Base-by-base conservation (phyloP, 2,888 invertebrate species). In the Dione juno region DNA sequence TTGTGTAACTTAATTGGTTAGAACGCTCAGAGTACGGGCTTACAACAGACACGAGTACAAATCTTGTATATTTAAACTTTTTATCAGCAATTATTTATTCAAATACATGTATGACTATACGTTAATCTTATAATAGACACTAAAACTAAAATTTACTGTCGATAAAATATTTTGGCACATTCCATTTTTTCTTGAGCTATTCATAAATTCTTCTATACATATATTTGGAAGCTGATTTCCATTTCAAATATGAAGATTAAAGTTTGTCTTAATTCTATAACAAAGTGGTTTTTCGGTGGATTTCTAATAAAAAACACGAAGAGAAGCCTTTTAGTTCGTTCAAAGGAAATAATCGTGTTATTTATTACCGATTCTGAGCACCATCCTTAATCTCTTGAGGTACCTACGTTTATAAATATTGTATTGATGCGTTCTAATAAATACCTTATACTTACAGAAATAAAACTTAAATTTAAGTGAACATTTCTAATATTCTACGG, bases 301-400 rank as follows among this genome's bases (percentile, higher is more conserved):
- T 82, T 86, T 86, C 85, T 83, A 80, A 85, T 81, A 87, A 88
- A 86, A 87, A 84, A 81, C 80, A 79, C 82, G 84, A 77, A 77
- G 75, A 76, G 76, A 82, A 84, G 82, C 82, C 82, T 83, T 61
- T 79, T 85, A 82, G 85, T 83, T 82, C 84, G 87, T 88, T 88
- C 84, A 79, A 86, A 89, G 86, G 88, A 90, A 89, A 90, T 92
- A 91, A 93, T 92, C 91, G 82, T 80, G 88, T 92, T 92, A 92
- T 92, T 92, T 93, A 93, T 92, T 90, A 81, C 90, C 80, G 79
- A 77, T 80, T 84, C 82, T 81, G 83, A 81, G 83, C 84, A 82
- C 84, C 86, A 87, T 85, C 81, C 91, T 87, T 92, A 93, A 92
- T 92, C 92, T 90, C 78, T 83, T 82, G 85, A 87, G 87, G 88